Evolutionary conservation across 2,888 invertebrate genomes (phyloP).

Genomic region (Augochlorella aurata): DNA sequence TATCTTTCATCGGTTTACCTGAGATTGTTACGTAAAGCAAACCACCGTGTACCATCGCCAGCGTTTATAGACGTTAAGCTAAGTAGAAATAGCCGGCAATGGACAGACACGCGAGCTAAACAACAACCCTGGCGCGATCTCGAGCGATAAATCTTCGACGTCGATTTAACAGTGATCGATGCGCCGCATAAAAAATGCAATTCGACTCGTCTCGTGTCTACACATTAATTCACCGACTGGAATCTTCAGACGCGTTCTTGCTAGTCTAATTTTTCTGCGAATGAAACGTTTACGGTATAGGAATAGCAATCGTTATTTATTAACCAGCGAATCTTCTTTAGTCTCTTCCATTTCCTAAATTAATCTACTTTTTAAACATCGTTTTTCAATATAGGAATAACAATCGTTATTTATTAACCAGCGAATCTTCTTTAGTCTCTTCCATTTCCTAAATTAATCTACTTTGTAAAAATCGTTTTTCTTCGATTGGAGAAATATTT

Average conservation of each 20-base stretch:
- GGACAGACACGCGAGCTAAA: not conserved
- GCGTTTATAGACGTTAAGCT: not conserved
- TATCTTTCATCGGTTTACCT: not conserved
- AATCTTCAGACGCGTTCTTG: not conserved
- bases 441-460: no score
- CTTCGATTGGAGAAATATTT: no score
- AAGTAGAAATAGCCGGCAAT: constrained; percentile 5
- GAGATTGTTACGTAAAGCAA: not conserved
- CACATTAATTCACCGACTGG: not conserved
- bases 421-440: no score
- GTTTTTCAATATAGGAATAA: no score
- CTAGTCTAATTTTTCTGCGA: not conserved
- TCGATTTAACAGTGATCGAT: not conserved
- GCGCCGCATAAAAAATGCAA: not conserved
- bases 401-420: no score
- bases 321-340: no score
- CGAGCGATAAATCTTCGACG: not conserved
- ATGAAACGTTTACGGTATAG: not conserved
- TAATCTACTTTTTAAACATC: no score
- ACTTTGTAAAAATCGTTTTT: no score
- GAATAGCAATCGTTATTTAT: no score
- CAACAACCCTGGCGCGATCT: not conserved
- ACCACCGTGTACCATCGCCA: not conserved
- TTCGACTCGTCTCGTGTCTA: not conserved
- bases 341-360: no score